phyloP scores from a whole-genome alignment of 2,797 vertebrate genomes.

The Oreortyx pictus region DNA sequence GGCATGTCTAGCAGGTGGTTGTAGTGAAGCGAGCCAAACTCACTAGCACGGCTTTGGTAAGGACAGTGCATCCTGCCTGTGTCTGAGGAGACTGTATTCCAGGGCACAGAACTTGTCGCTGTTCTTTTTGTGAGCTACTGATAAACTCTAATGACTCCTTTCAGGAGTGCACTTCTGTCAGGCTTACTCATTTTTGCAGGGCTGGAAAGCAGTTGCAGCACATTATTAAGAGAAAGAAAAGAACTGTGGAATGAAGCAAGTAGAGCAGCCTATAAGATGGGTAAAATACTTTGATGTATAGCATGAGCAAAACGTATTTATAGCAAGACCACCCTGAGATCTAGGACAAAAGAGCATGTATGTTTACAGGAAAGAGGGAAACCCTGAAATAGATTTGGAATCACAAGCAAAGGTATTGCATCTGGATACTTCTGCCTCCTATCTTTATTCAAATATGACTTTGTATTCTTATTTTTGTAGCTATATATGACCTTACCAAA shows the following conservation, averaged over 20 bases:
- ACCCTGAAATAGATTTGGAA: not conserved
- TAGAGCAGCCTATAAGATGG: not conserved
- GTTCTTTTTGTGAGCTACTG: not conserved
- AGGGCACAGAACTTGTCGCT: not conserved
- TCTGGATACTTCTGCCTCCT: not conserved
- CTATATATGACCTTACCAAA: not conserved
- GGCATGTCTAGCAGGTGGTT: not conserved
- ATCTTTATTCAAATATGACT: not conserved
- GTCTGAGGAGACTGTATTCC: not conserved
- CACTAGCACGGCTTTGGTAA: not conserved
- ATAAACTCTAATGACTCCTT: not conserved
- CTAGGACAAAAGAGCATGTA: not conserved
- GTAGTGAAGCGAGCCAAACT: not conserved
- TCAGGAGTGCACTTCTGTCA: not conserved
- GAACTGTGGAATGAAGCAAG: not conserved
- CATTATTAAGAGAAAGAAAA: not conserved
- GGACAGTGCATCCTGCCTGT: not conserved
- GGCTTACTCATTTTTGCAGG: not conserved
- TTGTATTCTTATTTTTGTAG: not conserved
- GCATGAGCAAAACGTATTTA: not conserved
- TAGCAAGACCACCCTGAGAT: not conserved
- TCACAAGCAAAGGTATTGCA: not conserved
- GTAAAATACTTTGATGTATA: not conserved
- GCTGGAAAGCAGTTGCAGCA: not conserved
- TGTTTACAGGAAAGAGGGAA: not conserved